phyloP scores from a whole-genome alignment of 2,888 invertebrate genomes.

The Steinernema carpocapsae region DNA sequence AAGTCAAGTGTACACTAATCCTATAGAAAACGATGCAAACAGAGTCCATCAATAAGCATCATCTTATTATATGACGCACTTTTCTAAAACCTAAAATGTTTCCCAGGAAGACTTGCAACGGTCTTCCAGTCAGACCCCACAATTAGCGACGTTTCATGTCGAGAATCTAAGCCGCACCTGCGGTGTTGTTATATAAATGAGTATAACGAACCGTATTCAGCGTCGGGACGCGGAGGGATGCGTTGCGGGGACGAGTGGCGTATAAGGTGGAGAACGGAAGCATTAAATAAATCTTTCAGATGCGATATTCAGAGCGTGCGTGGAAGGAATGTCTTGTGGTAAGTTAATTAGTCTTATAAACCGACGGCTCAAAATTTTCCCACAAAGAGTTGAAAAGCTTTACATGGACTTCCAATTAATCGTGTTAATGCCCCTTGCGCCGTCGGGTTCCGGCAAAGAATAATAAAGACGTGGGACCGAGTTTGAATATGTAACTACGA shows the following conservation, averaged over 20 bases:
- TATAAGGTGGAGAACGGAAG: conserved; percentile 20
- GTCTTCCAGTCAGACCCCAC: too few relatives aligned
- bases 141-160: too few relatives aligned
- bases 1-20: conserved; percentile 28
- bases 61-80: background rate
- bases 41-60: conserved; percentile 17
- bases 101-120: too few relatives aligned
- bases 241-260: background rate
- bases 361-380: conserved; percentile 11
- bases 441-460: background rate
- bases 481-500: background rate
- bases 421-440: background rate
- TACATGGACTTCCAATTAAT: conserved; percentile 28
- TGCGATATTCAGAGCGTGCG: conserved; percentile 14
- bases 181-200: background rate
- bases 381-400: conserved; percentile 30
- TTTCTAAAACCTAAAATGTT: background rate
- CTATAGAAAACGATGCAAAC: conserved; percentile 24
- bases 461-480: background rate
- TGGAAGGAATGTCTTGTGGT: conserved; percentile 14
- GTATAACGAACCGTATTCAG: background rate
- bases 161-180: too few relatives aligned
- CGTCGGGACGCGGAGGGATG: background rate
- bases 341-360: conserved; percentile 29
- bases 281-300: conserved; percentile 21